Evolutionary conservation across 2,888 invertebrate genomes (phyloP).

Genomic region (Cosmorhoe ocellata): DNA sequence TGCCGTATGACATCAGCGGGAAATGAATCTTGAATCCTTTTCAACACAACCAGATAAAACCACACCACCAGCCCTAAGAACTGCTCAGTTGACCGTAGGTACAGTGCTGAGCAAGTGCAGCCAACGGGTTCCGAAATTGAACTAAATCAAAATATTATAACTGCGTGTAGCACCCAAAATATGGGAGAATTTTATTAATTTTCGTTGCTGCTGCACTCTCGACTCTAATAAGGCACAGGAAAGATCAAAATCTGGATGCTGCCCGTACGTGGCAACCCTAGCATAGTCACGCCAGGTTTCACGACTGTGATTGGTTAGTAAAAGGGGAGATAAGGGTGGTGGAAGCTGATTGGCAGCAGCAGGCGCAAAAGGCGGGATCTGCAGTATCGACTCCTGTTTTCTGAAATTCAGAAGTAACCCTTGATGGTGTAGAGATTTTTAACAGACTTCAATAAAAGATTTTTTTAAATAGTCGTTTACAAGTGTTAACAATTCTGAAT

Average conservation of each 20-base stretch:
- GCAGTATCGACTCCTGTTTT: slow-evolving; percentile 51
- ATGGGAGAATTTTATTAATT: slow-evolving; percentile 57
- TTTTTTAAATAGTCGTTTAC: no score
- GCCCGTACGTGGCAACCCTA: slow-evolving; percentile 45
- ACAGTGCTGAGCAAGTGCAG: slow-evolving; percentile 23
- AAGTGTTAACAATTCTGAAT: no score
- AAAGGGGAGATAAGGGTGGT: slow-evolving; percentile 55
- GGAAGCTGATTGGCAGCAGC: slow-evolving; percentile 63
- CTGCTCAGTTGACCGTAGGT: slow-evolving; percentile 27
- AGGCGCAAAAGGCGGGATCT: slow-evolving; percentile 58
- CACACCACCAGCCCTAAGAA: slow-evolving; percentile 34
- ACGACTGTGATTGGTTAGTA: slow-evolving; percentile 54
- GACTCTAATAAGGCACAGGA: slow-evolving; percentile 6
- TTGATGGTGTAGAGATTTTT: neutral
- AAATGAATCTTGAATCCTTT: slow-evolving; percentile 80
- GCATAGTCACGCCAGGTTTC: slow-evolving; percentile 63
- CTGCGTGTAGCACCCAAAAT: slow-evolving; percentile 50
- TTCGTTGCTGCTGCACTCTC: slow-evolving; percentile 28
- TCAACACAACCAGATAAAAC: slow-evolving; percentile 47
- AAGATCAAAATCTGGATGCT: slow-evolving; percentile 29
- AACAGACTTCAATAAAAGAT: no score
- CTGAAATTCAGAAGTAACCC: slow-evolving; percentile 36
- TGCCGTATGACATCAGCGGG: slow-evolving; percentile 82
- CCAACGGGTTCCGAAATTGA: slow-evolving; percentile 42
- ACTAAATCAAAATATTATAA: slow-evolving; percentile 71